These are phyloP conservation scores for Arctia plantaginis DNA, from an alignment of 2,888 invertebrate species.

Conservation along the genomic window DNA sequence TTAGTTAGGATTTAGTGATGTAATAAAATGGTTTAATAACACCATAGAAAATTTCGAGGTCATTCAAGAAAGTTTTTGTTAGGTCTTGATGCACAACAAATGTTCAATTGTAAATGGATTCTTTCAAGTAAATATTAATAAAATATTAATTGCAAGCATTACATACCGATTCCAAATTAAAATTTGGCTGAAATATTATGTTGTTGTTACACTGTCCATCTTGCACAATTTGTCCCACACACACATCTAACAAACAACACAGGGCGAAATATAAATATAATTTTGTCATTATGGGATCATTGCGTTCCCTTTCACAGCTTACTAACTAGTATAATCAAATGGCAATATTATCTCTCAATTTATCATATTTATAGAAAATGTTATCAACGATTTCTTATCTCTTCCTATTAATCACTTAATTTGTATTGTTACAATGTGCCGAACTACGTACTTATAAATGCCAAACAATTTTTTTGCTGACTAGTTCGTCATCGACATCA, in stretches of 20 bases:
- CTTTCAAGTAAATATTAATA: neutral
- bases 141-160: neutral
- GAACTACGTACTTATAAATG: neutral
- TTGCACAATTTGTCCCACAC: slow-evolving; percentile 69
- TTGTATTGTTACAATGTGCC: slow-evolving; percentile 17
- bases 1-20: neutral
- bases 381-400: slow-evolving; percentile 58
- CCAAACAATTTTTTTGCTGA: neutral
- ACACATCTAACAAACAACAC: slow-evolving; percentile 59
- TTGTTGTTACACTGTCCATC: slow-evolving; percentile 67
- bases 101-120: neutral
- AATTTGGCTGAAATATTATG: slow-evolving; percentile 52
- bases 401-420: slow-evolving; percentile 37
- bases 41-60: neutral
- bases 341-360: slow-evolving; percentile 57
- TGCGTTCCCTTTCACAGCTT: slow-evolving; percentile 53
- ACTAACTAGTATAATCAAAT: slow-evolving; percentile 63
- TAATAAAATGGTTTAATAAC: neutral
- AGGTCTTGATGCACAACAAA: neutral
- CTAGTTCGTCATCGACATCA: neutral
- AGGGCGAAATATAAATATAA: slow-evolving; percentile 62
- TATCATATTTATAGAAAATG: slow-evolving; percentile 66
- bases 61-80: too few relatives aligned
- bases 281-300: slow-evolving; percentile 72
- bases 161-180: slow-evolving; percentile 62